Evolutionary conservation across 2,113 vertebrate species (phyloP).

Genomic region (Conger conger): DNA sequence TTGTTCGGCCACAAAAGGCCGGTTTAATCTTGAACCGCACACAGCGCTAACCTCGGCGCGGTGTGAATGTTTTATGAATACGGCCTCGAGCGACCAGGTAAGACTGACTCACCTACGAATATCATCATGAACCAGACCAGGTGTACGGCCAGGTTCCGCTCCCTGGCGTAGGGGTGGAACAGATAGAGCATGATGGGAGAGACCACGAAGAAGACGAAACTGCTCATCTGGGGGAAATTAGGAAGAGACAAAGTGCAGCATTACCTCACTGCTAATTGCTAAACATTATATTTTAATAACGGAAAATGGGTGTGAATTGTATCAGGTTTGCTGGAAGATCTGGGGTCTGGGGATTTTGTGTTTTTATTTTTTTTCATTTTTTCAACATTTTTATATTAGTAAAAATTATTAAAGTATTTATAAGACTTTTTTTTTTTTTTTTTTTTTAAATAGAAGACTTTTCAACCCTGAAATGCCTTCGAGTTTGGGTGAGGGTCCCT

Average conservation of each 20-base stretch:
- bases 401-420: no score
- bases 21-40: neutral
- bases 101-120: conserved; percentile 72
- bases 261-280: neutral
- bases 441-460: no score
- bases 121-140: conserved; percentile 73
- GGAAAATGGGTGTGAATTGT: no score
- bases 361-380: no score
- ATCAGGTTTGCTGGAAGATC: no score
- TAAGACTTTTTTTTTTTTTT: no score
- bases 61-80: neutral
- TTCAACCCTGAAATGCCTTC: no score
- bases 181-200: conserved; percentile 84
- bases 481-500: no score
- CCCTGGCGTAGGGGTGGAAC: conserved; percentile 77
- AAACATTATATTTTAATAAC: neutral
- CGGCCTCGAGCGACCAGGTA: neutral
- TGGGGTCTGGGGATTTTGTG: no score
- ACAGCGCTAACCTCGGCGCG: neutral
- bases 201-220: conserved; percentile 82
- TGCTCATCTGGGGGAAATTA: conserved; percentile 79
- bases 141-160: conserved; percentile 70
- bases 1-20: neutral
- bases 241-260: conserved; percentile 18
- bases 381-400: no score